Evolutionary conservation across 1,140 invertebrate genomes (phyloP).

Genomic region (Palaemon carinicauda): DNA sequence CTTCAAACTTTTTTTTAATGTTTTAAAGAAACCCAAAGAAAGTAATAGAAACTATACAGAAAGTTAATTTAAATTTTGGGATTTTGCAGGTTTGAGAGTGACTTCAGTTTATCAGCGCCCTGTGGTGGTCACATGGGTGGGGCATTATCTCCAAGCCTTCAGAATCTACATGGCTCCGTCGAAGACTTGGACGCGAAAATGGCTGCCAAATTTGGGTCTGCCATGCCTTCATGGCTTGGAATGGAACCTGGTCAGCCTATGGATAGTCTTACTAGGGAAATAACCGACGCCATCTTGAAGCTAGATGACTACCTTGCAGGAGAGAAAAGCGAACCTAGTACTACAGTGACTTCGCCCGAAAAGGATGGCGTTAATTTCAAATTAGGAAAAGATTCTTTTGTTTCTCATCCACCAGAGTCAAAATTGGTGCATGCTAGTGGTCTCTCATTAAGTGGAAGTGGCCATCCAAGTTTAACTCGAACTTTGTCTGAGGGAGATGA

Average conservation of each 20-base stretch:
- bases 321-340: constrained; percentile 71
- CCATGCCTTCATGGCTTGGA: constrained; percentile 64
- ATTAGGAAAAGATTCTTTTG: constrained; percentile 54
- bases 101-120: constrained; percentile 54
- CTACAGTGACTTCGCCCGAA: constrained; percentile 68
- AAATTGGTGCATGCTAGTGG: constrained; percentile 15
- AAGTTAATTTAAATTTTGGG: background rate
- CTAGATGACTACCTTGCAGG: constrained; percentile 73
- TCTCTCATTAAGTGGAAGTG: constrained; percentile 28
- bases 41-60: no score
- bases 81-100: constrained; percentile 53
- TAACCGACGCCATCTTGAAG: constrained; percentile 74
- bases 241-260: constrained; percentile 67
- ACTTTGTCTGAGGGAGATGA: constrained; percentile 66
- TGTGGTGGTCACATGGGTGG: constrained; percentile 28
- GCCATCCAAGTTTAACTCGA: constrained; percentile 27
- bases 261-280: constrained; percentile 67
- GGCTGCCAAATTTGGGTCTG: constrained; percentile 67
- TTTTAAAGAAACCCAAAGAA: no score
- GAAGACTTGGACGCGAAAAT: constrained; percentile 63
- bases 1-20: no score
- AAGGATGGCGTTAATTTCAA: constrained; percentile 51
- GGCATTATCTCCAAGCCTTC: constrained; percentile 67
- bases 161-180: constrained; percentile 70
- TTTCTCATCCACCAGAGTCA: constrained; percentile 49